phyloP scores from a whole-genome alignment of 1,140 invertebrate species.

The Diachasma alloeum region DNA sequence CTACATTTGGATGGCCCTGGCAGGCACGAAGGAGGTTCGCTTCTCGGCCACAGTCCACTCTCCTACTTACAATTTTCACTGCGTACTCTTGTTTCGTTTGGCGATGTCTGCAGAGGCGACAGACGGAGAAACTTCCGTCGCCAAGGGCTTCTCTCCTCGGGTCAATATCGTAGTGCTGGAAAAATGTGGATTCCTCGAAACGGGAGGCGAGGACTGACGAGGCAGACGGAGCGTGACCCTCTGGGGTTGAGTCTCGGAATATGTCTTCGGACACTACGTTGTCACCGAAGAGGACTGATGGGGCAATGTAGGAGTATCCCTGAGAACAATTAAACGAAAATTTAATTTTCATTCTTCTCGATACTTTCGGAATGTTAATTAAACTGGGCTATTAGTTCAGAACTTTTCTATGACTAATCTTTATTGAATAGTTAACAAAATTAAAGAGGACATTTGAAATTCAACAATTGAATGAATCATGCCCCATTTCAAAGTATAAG shows the following conservation, averaged over 20 bases:
- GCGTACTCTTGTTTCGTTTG: constrained; percentile 80
- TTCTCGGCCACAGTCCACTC: constrained; percentile 80
- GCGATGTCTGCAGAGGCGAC: constrained; percentile 82
- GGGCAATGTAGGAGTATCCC: constrained; percentile 95
- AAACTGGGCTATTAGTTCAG: too few relatives aligned
- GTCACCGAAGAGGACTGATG: constrained; percentile 87
- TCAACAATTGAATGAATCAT: too few relatives aligned
- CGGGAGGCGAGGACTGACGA: constrained; percentile 37
- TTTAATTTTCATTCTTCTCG: constrained; percentile 23
- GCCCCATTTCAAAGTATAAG: too few relatives aligned
- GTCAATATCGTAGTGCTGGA: constrained; percentile 83
- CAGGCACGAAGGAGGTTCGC: constrained; percentile 80
- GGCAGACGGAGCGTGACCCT: constrained; percentile 23
- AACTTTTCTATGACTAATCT: too few relatives aligned
- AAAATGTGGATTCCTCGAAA: constrained; percentile 83
- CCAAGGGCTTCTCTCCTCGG: constrained; percentile 76
- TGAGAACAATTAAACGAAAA: constrained; percentile 10
- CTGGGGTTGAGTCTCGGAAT: constrained; percentile 51
- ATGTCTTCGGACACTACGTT: constrained; percentile 83
- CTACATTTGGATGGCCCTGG: constrained; percentile 89
- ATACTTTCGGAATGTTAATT: constrained; percentile 15
- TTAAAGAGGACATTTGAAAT: too few relatives aligned
- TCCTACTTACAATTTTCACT: constrained; percentile 89
- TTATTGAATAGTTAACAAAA: too few relatives aligned
- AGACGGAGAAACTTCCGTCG: constrained; percentile 90